phyloP scores from a whole-genome alignment of 2,797 vertebrate genomes.

The Malacoctenus gilli region DNA sequence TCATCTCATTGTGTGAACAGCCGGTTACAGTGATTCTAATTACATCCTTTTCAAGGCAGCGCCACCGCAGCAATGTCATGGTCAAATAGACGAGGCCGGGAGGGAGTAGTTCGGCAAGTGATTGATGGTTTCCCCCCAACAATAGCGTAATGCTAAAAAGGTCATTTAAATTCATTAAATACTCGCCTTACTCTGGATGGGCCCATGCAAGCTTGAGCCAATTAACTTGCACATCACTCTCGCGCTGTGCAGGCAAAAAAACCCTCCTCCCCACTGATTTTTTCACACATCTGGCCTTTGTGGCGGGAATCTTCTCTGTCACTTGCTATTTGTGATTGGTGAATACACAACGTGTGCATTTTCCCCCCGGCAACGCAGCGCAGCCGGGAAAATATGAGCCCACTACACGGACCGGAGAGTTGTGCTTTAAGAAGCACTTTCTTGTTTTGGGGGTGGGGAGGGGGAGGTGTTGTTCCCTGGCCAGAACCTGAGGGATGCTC shows the following conservation, averaged over 20 bases:
- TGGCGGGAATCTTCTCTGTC: slow-evolving; percentile 65
- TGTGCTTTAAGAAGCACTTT: slow-evolving; percentile 55
- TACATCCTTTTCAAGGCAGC: slow-evolving; percentile 38
- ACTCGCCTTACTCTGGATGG: slow-evolving; percentile 60
- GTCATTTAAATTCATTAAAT: slow-evolving; percentile 69
- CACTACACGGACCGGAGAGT: slow-evolving; percentile 39
- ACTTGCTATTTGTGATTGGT: slow-evolving; percentile 67
- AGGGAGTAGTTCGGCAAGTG: slow-evolving; percentile 52
- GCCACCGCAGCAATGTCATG: slow-evolving; percentile 27
- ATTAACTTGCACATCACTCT: slow-evolving; percentile 75
- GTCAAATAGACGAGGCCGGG: slow-evolving; percentile 34
- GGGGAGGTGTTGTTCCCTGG: slow-evolving; percentile 7
- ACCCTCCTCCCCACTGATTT: slow-evolving; percentile 51
- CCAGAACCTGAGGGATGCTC: slow-evolving; percentile 39
- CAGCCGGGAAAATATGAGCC: slow-evolving; percentile 49
- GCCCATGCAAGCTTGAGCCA: slow-evolving; percentile 38
- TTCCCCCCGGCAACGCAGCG: slow-evolving; percentile 45
- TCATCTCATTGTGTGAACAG: slow-evolving; percentile 30
- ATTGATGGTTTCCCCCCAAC: slow-evolving; percentile 53
- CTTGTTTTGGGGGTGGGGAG: no score
- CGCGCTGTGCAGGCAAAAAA: slow-evolving; percentile 49
- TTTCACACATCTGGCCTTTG: slow-evolving; percentile 65
- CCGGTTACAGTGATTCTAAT: slow-evolving; percentile 39
- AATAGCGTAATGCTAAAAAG: slow-evolving; percentile 55
- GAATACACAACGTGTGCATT: slow-evolving; percentile 56